A percentile compares a stretch with the other conserved stretches of the same genome.
Conservation (phyloP, 2,113 vertebrate species). For the Accipiter cooperii region DNA sequence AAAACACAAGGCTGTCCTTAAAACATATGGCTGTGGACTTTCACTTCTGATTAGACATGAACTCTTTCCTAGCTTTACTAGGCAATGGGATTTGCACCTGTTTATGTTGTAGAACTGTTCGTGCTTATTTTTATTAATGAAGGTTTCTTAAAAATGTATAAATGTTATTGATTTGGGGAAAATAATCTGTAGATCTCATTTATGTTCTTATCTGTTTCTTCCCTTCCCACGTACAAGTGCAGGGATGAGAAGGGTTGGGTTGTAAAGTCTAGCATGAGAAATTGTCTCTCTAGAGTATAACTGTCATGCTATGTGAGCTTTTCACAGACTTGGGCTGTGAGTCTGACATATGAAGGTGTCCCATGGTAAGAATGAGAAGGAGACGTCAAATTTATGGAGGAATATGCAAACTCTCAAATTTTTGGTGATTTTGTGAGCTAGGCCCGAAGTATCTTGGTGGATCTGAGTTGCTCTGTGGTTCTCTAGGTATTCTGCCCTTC, state of each 20-base stretch:
- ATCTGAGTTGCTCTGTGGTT: neutral
- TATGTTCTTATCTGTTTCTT: neutral
- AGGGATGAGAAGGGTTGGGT: neutral
- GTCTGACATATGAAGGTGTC: neutral
- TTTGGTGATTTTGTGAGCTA: neutral
- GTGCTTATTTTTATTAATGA: neutral
- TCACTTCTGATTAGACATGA: neutral
- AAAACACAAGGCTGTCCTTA: neutral
- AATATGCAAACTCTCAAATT: neutral
- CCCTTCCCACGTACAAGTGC: neutral
- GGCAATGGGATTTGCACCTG: neutral
- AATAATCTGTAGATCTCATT: neutral
- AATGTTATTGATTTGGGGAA: neutral
- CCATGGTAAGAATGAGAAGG: neutral
- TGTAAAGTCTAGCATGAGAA: neutral
- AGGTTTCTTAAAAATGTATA: neutral
- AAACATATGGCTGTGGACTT: neutral
- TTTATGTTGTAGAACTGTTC: neutral
- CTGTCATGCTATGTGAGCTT: neutral
- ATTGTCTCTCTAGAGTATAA: neutral
- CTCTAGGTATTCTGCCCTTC: neutral
- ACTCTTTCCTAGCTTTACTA: neutral
- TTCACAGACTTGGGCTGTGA: rapidly evolving
- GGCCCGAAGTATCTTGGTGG: neutral
- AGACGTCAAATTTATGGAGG: neutral